Evolutionary conservation across 2,113 vertebrate genomes (phyloP).

Genomic region (Phylloscopus trochiloides): DNA sequence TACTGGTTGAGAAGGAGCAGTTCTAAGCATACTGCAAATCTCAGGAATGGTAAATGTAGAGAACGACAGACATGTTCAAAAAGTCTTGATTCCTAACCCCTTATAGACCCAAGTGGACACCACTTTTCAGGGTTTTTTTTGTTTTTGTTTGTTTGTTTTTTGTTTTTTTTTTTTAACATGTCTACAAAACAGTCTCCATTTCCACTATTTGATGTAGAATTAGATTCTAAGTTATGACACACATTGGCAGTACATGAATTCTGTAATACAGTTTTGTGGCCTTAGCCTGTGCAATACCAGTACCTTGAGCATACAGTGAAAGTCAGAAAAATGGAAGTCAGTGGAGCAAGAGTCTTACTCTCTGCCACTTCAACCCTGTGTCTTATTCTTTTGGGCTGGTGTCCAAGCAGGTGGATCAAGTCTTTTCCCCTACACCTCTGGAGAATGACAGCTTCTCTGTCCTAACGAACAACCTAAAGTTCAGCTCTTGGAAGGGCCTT

Average conservation of each 20-base stretch:
- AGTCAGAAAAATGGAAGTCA: background rate
- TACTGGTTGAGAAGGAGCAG: background rate
- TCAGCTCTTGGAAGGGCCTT: background rate
- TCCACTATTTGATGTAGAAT: background rate
- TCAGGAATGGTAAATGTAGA: background rate
- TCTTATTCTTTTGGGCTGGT: background rate
- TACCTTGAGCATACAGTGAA: background rate
- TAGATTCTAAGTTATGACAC: background rate
- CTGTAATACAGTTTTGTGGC: background rate
- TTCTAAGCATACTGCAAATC: background rate
- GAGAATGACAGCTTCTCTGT: background rate
- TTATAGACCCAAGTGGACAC: accelerated
- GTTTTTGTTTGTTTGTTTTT: no score
- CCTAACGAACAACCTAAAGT: background rate
- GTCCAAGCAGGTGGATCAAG: background rate
- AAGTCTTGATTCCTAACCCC: background rate
- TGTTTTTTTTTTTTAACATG: background rate
- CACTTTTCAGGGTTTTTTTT: background rate
- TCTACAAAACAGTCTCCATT: background rate
- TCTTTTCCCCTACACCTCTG: background rate
- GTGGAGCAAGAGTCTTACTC: background rate
- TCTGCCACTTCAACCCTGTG: background rate
- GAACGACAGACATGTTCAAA: background rate
- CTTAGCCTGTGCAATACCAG: background rate
- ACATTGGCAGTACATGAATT: background rate